Base-by-base conservation (phyloP, 2,113 vertebrate species). In the Caranx ignobilis region DNA sequence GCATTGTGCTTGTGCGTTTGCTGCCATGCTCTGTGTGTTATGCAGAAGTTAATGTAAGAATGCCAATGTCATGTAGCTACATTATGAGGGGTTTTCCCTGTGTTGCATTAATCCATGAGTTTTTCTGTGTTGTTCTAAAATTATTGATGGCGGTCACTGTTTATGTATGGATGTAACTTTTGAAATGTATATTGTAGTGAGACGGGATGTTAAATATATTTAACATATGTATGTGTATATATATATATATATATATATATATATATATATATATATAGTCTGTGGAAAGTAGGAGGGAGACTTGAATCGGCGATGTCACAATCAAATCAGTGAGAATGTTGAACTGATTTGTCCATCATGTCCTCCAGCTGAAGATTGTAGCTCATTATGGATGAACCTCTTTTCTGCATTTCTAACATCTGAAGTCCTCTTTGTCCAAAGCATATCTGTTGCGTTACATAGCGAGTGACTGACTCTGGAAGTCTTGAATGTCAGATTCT, bases 271-370 rank as follows among this genome's bases (percentile, higher is more conserved):
- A 9, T 41, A 34, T 61, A 54, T 63, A 15, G 57, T 57, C 55
- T 57, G 66, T 74, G 31, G 65, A 74, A 43, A 68, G 79, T 43
- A 69, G 60, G 80, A 54, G 61, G 77, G 84, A 91, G 87, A 90
- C 93, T 91, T 93, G 90, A 93, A 93, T 87, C 74, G 82, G 93
- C 92, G 90, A 90, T 78, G 87, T 92, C 91, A 93, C 93, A 93
- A 94, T 93, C 93, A 93, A 92, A 89, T 81, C 88, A 72, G 54
- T 69, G 63, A 87, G 91, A 92, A 92, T 92, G 93, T 93, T 62
- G 77, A 91, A 84, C 79, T 86, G 84, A 86, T 83, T 79, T 85
- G 73, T 91, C 88, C 83, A 64, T 90, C 81, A 59, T 89, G 91
- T 91, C 79, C 87, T 91, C 84, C 87, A 91, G 89, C 86, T 75